phyloP scores from a whole-genome alignment of 2,888 invertebrate species.

The Neoascia interrupta region DNA sequence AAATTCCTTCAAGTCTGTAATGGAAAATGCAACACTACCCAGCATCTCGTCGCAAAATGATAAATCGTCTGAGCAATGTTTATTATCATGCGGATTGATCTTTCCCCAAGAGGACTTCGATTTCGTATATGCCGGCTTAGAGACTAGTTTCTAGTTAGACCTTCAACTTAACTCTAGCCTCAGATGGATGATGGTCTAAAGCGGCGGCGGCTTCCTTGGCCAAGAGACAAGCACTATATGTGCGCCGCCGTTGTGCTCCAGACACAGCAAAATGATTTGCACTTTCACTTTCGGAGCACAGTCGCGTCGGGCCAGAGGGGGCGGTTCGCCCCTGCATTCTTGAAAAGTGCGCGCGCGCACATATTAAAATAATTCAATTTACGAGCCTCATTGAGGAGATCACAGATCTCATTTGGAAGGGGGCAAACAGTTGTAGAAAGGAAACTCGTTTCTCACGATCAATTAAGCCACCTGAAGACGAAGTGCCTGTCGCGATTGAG shows the following conservation, averaged over 20 bases:
- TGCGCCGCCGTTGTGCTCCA: slow-evolving; percentile 50
- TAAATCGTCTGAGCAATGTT: slow-evolving; percentile 65
- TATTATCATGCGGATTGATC: slow-evolving; percentile 63
- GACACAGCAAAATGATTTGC: slow-evolving; percentile 67
- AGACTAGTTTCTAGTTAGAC: slow-evolving; percentile 56
- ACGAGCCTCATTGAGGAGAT: slow-evolving; percentile 53
- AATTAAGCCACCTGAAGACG: slow-evolving; percentile 44
- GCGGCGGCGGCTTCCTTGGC: slow-evolving; percentile 55
- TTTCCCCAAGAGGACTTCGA: slow-evolving; percentile 39
- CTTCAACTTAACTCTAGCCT: slow-evolving; percentile 42
- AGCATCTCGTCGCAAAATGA: slow-evolving; percentile 60
- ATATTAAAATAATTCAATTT: slow-evolving; percentile 67
- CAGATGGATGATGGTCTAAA: slow-evolving; percentile 34
- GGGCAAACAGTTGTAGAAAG: slow-evolving; percentile 62
- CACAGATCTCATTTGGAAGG: slow-evolving; percentile 63
- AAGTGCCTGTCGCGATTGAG: slow-evolving; percentile 41
- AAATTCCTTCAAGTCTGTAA: slow-evolving; percentile 64
- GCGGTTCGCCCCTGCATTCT: slow-evolving; percentile 36
- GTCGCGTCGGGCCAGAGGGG: background rate
- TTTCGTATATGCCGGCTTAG: slow-evolving; percentile 41
- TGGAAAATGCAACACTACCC: slow-evolving; percentile 45
- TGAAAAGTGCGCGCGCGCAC: slow-evolving; percentile 48
- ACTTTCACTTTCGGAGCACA: slow-evolving; percentile 59
- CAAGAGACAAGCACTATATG: slow-evolving; percentile 51
- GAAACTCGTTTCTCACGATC: slow-evolving; percentile 68